These are phyloP conservation scores for Datnioides undecimradiatus DNA, from an alignment of 2,113 vertebrate species.

Conservation along the genomic window DNA sequence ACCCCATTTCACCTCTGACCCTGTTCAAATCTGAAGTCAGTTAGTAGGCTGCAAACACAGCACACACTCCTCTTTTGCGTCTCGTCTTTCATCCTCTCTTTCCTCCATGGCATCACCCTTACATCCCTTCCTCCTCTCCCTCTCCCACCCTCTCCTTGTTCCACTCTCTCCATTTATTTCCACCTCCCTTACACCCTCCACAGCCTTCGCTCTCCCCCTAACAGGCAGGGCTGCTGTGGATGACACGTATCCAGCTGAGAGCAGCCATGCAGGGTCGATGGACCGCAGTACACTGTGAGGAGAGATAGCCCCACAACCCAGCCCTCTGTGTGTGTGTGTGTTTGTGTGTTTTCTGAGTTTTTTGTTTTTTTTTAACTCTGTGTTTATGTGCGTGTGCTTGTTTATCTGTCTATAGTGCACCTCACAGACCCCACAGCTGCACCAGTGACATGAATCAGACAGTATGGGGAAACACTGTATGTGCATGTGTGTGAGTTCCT, in stretches of 20 bases:
- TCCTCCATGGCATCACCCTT: slow-evolving; percentile 20
- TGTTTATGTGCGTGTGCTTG: slow-evolving; percentile 15
- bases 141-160: slow-evolving; percentile 16
- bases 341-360: slow-evolving; percentile 14
- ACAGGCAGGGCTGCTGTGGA: slow-evolving; percentile 74
- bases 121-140: neutral
- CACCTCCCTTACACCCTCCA: slow-evolving; percentile 54
- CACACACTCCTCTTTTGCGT: slow-evolving; percentile 35
- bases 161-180: slow-evolving; percentile 63
- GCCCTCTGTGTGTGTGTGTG: slow-evolving; percentile 26
- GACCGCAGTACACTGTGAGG: slow-evolving; percentile 61
- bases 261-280: slow-evolving; percentile 79
- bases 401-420: slow-evolving; percentile 49
- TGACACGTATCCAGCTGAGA: slow-evolving; percentile 82
- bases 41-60: slow-evolving; percentile 3
- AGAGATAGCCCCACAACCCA: slow-evolving; percentile 55
- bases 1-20: slow-evolving; percentile 71
- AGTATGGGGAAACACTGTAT: slow-evolving; percentile 27
- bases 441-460: slow-evolving; percentile 38
- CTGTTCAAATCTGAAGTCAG: slow-evolving; percentile 34
- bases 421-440: slow-evolving; percentile 49
- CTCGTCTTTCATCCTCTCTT: slow-evolving; percentile 37
- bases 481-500: slow-evolving; percentile 22
- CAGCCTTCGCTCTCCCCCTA: slow-evolving; percentile 63
- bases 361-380: slow-evolving; percentile 11